phyloP scores from a whole-genome alignment of 2,113 vertebrate species.

The Tringa solitaria region DNA sequence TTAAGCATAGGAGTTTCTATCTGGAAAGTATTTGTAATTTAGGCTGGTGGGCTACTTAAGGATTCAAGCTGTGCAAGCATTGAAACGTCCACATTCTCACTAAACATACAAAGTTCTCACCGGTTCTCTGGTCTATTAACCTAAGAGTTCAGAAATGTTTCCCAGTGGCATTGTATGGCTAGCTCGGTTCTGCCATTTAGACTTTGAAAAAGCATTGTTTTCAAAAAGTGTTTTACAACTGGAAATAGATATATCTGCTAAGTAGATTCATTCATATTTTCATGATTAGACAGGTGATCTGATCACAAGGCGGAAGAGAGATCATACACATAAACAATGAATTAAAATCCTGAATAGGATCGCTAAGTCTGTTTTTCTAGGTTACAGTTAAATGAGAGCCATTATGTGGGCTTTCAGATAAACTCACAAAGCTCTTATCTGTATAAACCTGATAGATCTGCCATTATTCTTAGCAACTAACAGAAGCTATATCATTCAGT shows the following conservation, averaged over 20 bases:
- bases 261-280: constrained; percentile 47
- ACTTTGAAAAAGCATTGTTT: constrained; percentile 2
- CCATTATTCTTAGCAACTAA: constrained; percentile 59
- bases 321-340: constrained; percentile 21
- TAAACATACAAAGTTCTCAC: not conserved
- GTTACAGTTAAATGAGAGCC: constrained; percentile 38
- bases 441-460: constrained; percentile 52
- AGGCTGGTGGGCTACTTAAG: not conserved
- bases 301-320: constrained; percentile 1
- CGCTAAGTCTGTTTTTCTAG: constrained; percentile 6
- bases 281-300: constrained; percentile 1
- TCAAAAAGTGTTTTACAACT: constrained; percentile 9
- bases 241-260: constrained; percentile 45
- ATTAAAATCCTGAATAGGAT: constrained; percentile 21
- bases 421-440: constrained; percentile 61
- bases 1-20: not conserved
- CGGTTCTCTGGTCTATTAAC: not conserved
- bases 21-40: constrained; percentile 4
- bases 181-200: not conserved
- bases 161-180: not conserved
- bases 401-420: constrained; percentile 58
- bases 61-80: not conserved
- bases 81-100: not conserved
- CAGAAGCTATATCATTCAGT: constrained; percentile 54
- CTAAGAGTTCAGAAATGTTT: not conserved